phyloP scores from a whole-genome alignment of 2,797 vertebrate genomes.

The Anabacerthia variegaticeps region DNA sequence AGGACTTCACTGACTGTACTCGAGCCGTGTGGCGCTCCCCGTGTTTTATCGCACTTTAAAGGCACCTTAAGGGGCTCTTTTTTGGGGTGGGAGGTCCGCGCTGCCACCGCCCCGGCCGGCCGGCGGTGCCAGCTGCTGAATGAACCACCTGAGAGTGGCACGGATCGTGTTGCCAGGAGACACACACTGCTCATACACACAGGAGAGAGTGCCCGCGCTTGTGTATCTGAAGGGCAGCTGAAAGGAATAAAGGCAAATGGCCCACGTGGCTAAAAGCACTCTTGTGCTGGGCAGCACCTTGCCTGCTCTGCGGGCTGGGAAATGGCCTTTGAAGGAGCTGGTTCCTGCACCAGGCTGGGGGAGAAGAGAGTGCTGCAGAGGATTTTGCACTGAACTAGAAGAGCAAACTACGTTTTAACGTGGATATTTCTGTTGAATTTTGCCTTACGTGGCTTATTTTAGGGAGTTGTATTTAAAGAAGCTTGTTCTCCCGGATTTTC shows the following conservation, averaged over 20 bases:
- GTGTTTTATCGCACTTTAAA: neutral
- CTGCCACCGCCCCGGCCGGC: too few species aligned
- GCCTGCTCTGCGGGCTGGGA: neutral
- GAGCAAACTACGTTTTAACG: neutral
- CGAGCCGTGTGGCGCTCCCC: neutral
- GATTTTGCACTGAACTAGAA: neutral
- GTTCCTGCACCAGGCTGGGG: neutral
- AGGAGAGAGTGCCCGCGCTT: too few species aligned
- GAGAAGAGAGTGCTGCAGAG: neutral
- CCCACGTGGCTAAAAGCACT: neutral
- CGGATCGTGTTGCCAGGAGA: conserved; percentile 61
- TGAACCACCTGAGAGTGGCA: too few species aligned
- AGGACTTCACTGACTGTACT: neutral
- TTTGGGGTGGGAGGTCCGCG: too few species aligned
- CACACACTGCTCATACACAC: conserved; percentile 15
- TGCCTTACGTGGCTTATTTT: neutral
- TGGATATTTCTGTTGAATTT: neutral
- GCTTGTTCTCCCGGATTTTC: neutral
- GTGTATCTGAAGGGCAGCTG: conserved; percentile 16
- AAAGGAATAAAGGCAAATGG: conserved; percentile 10
- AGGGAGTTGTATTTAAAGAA: neutral
- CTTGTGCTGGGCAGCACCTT: neutral
- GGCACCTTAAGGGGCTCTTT: neutral
- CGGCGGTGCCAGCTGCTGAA: too few species aligned
- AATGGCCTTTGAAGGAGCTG: neutral